A percentile compares a stretch with the other conserved stretches of the same genome.
Evolutionary conservation across 1,140 invertebrate genomes (phyloP).

Genomic region (Olivierus martensii): DNA sequence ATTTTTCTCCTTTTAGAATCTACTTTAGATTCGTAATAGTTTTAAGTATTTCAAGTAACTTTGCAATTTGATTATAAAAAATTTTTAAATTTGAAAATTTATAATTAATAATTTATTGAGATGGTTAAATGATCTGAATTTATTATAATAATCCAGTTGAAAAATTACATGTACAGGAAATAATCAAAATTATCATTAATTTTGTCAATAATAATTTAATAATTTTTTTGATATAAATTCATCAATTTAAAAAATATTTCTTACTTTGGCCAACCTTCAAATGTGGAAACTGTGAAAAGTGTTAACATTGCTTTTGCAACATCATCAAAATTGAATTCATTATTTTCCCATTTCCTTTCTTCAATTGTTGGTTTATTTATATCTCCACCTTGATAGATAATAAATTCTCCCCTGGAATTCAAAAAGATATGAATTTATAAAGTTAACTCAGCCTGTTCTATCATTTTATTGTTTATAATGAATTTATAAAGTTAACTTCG

Average conservation of each 20-base stretch:
- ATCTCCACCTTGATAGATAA: conserved; percentile 74
- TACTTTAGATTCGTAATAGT: too few relatives aligned
- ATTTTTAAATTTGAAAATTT: too few relatives aligned
- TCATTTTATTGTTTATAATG: not conserved
- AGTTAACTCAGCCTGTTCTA: not conserved
- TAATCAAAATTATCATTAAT: too few relatives aligned
- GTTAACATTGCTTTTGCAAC: conserved; percentile 99
- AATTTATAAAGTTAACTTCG: not conserved
- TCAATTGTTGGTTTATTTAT: conserved; percentile 62
- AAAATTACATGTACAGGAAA: too few relatives aligned
- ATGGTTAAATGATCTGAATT: too few relatives aligned
- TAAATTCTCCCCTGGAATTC: conserved; percentile 66
- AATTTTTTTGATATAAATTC: not conserved
- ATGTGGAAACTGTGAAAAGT: conserved; percentile 96
- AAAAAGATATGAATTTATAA: conserved; percentile 11
- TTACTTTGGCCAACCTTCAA: conserved; percentile 97
- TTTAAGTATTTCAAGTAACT: too few relatives aligned
- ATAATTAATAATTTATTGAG: too few relatives aligned
- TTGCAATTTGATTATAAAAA: too few relatives aligned
- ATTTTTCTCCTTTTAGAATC: too few relatives aligned
- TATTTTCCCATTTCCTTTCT: conserved; percentile 65
- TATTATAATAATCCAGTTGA: too few relatives aligned
- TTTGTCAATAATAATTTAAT: too few relatives aligned
- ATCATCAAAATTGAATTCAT: conserved; percentile 95
- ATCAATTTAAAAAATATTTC: conserved; percentile 16